Conservation (phyloP, 2,888 invertebrate species). For the Colletes collaris region DNA sequence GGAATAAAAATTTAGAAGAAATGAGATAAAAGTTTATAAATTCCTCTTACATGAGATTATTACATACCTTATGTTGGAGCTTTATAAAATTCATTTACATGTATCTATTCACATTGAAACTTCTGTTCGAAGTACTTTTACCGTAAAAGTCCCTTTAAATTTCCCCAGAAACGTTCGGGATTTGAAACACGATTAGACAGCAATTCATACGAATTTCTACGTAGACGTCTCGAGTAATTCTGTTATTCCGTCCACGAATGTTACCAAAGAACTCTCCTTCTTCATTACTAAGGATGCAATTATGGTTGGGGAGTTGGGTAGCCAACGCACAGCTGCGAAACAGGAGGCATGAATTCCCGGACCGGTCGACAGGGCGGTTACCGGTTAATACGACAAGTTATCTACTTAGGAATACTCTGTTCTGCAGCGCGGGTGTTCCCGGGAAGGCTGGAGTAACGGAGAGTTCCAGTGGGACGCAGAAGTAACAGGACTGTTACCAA, state of each 20-base stretch:
- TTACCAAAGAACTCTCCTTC: not conserved
- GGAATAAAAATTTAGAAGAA: too few species aligned
- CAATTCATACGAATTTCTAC: not conserved
- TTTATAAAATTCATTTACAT: too few species aligned
- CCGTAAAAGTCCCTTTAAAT: too few species aligned
- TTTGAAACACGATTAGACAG: too few species aligned
- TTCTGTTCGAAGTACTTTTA: too few species aligned
- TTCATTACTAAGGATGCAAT: not conserved
- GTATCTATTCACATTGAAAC: too few species aligned
- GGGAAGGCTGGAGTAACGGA: constrained; percentile 14
- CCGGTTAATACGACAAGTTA: constrained; percentile 78
- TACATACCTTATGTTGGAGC: too few species aligned
- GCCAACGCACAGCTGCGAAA: constrained; percentile 30
- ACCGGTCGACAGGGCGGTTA: constrained; percentile 53
- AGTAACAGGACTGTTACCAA: constrained; percentile 68
- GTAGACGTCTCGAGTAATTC: not conserved
- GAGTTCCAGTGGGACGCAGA: constrained; percentile 34
- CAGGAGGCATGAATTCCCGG: constrained; percentile 53
- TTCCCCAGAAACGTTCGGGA: too few species aligned
- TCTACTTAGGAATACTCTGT: constrained; percentile 79
- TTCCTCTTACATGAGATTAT: too few species aligned
- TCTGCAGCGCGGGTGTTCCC: constrained; percentile 60
- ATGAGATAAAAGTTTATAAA: too few species aligned
- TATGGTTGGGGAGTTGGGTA: not conserved
- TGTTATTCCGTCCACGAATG: not conserved